phyloP scores from a whole-genome alignment of 2,113 vertebrate species.

The Ciconia stormi region DNA sequence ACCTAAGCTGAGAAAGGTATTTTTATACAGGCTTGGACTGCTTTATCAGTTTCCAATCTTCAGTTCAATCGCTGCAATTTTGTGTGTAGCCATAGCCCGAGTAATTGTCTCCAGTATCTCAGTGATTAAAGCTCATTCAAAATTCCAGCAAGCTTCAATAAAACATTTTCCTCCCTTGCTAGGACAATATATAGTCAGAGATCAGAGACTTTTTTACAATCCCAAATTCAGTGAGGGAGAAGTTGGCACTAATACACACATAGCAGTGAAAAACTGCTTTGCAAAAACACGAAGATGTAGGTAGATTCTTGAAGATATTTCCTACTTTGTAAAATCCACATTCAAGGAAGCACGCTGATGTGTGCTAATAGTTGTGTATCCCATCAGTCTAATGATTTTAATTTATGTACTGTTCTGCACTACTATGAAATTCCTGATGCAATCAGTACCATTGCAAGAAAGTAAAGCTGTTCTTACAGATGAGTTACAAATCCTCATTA shows the following conservation, averaged over 20 bases:
- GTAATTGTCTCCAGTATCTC: conserved; percentile 16
- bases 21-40: background rate
- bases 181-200: background rate
- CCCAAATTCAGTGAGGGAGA: background rate
- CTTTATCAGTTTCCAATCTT: conserved; percentile 30
- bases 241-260: background rate
- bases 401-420: conserved; percentile 60
- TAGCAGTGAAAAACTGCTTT: background rate
- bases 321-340: conserved; percentile 21
- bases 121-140: conserved; percentile 48
- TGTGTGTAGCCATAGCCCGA: background rate
- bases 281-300: background rate
- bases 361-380: conserved; percentile 24
- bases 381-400: conserved; percentile 48
- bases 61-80: background rate
- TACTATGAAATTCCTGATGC: conserved; percentile 53
- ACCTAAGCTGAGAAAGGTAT: background rate
- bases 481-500: conserved; percentile 56
- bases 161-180: background rate
- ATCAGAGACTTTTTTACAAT: background rate
- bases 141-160: conserved; percentile 27
- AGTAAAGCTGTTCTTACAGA: conserved; percentile 50
- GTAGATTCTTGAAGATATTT: background rate
- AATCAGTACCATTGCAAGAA: conserved; percentile 54
- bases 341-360: background rate